These are phyloP conservation scores for Alectura lathami DNA, from an alignment of 2,113 vertebrate genomes.

Conservation along the genomic window DNA sequence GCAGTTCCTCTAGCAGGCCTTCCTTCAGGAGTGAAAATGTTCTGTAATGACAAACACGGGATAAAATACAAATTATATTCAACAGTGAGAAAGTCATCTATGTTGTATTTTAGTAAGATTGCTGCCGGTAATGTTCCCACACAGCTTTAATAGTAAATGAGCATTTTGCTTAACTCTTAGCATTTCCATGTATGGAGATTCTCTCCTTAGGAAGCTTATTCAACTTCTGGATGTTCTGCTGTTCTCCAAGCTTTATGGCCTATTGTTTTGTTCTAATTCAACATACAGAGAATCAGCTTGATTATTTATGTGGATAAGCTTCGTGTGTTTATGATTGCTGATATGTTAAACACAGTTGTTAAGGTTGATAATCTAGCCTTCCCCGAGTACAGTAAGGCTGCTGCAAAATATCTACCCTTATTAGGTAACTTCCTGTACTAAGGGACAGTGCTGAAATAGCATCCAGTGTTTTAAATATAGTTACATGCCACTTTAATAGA, in stretches of 20 bases:
- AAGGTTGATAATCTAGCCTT: not conserved
- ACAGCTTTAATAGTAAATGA: not conserved
- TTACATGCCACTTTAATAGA: not conserved
- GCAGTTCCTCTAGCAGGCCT: not conserved
- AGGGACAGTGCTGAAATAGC: not conserved
- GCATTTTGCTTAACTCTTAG: not conserved
- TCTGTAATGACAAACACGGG: not conserved
- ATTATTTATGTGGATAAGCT: not conserved
- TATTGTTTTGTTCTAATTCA: not conserved
- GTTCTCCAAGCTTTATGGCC: not conserved
- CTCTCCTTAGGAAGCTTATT: not conserved
- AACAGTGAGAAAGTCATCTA: not conserved
- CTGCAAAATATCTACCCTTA: conserved; percentile 6
- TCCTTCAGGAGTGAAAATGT: not conserved
- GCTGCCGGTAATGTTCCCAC: not conserved
- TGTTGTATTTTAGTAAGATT: not conserved
- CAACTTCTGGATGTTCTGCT: not conserved
- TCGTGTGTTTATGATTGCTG: not conserved
- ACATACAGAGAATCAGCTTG: not conserved
- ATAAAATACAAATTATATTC: not conserved
- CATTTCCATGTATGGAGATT: not conserved
- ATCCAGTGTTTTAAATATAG: not conserved
- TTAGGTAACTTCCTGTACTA: conserved; percentile 53
- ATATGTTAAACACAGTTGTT: not conserved
- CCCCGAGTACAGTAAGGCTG: not conserved